Evolutionary conservation across 2,888 invertebrate genomes (phyloP), one percentile per base, ranked within the genome.

Genomic region (Parelbella ahira): DNA sequence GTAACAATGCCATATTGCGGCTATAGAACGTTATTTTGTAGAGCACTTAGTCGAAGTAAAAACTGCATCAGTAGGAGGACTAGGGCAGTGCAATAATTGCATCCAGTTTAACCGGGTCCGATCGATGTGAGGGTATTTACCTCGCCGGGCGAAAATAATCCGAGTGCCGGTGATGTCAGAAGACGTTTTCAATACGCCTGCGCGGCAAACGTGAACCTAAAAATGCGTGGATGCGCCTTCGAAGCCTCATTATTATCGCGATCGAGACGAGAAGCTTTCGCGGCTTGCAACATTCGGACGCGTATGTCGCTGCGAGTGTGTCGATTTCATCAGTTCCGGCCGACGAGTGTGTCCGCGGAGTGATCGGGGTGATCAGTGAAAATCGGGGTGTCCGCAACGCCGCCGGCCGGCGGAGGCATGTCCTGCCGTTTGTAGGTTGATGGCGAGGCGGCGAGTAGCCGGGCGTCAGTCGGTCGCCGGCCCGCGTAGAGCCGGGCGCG

Each of bases 61-160:
- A 72, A 64, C 63, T 74, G 78, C 77, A 78, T 67, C 63, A 64
- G 49, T 59, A 42, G 45, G 59, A 72, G 70, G 72, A 79, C 72
- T 81, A 74, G 82, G 82, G 60, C 82, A 81, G 77, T 86, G 86
- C 86, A 84, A 84, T 86, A 80, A 84, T 83, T 87, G 86, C 86
- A 86, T 81, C 71, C 77, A 83, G 79, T 84, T 82, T 80, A 83
- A 81, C 82, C 77, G 75, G 79, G 75, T 67, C 60, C 82, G 86
- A 87, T 86, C 86, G 84, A 87, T 87, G 80, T 78, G 83, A 83
- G 86, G 86, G 84, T 87, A 86, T 86, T 86, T 87, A 87, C 86
- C 86, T 84, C 86, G 82, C 72, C 77, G 79, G 80, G 83, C 77
- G 70, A 86, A 87, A 87, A 87, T 86, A 87, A 83, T 84, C 86